Evolutionary conservation across 2,888 invertebrate genomes (phyloP).

Genomic region (Drosophila sordidapex): DNA sequence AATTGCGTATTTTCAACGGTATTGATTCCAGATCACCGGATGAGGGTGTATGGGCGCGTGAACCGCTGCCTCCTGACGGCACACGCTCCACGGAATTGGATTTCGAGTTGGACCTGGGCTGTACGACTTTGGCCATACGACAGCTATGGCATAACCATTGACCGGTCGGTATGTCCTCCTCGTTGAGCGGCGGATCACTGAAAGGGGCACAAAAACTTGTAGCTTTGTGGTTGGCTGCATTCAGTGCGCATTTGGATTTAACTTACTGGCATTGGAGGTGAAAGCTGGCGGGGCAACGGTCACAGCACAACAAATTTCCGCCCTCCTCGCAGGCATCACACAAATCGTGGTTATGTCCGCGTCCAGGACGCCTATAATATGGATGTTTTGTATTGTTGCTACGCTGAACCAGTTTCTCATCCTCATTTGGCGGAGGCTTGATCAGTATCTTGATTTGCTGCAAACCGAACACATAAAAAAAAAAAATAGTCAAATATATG

Average conservation of each 20-base stretch:
- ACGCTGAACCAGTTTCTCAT: conserved; percentile 86
- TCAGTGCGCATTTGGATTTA: not conserved
- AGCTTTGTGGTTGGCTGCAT: not conserved
- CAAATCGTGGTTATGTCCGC: conserved; percentile 95
- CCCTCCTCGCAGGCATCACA: conserved; percentile 98
- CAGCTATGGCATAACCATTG: conserved; percentile 97
- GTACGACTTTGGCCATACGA: conserved; percentile 83
- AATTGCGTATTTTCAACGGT: conserved; percentile 85
- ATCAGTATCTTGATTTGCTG: conserved; percentile 95
- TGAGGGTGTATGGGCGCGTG: conserved; percentile 81
- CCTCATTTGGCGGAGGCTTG: conserved; percentile 95
- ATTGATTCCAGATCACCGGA: conserved; percentile 78
- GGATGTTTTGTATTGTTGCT: conserved; percentile 90
- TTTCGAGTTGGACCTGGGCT: conserved; percentile 81
- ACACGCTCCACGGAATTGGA: conserved; percentile 85
- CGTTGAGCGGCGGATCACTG: conserved; percentile 97
- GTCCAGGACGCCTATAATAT: conserved; percentile 93
- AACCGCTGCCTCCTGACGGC: conserved; percentile 83
- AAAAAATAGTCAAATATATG: conserved; percentile 1
- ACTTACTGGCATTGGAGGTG: conserved; percentile 97
- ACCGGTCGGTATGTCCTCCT: conserved; percentile 94
- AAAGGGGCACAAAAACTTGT: conserved; percentile 28
- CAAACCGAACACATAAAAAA: not conserved
- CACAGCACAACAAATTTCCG: conserved; percentile 97
- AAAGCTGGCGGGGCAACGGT: conserved; percentile 97